Base-by-base conservation (phyloP, 2,797 vertebrate species). In the Channa striata region DNA sequence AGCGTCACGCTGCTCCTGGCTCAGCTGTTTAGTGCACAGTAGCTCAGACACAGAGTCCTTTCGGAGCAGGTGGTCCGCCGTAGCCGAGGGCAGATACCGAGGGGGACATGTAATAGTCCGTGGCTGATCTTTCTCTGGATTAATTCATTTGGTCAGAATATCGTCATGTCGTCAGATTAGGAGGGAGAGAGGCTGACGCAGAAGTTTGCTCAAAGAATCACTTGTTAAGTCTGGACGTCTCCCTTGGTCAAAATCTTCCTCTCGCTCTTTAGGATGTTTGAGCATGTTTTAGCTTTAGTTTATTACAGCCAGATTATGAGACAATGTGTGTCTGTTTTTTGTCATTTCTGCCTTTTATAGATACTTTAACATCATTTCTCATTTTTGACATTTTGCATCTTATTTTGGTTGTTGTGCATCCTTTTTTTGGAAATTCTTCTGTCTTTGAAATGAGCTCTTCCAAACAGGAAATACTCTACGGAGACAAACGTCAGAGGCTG, bases 21-120 rank as follows among this genome's bases (percentile, higher is more conserved):
- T 90, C 87, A 88, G 87, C 91, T 91, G 91, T 89, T 88, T 82
- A 86, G 77, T 85, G 85, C 77, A 85, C 84, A 86, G 87, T 89
- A 89, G 88, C 82, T 83, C 72, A 57, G 80, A 89, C 65, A 78
- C 89, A 88, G 82, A 87, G 81, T 87, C 84, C 88, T 86, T 82
- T 72, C 74, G 60, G 81, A 90, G 87, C 92, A 92, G 90, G 84
- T 92, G 87, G 82, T 77, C 73, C 50, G 43, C 86, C 83, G 88
- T 78, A 83, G 90, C 81, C 87, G 82, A 78, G 68, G 58, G 47
- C 34, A 30, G 53, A 50, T 67, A 72, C 61, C 42, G 65, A 60
- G 52, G 59, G 63, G 43, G 66, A 70, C 49, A 51, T 20, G 58
- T 33, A 66, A 42, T 50, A 80, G 82, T 72, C 60, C 57, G 43